A percentile compares a stretch with the other conserved stretches of the same genome.
Evolutionary conservation across 1,140 invertebrate species (phyloP).

Genomic region (Aphelinus certus): DNA sequence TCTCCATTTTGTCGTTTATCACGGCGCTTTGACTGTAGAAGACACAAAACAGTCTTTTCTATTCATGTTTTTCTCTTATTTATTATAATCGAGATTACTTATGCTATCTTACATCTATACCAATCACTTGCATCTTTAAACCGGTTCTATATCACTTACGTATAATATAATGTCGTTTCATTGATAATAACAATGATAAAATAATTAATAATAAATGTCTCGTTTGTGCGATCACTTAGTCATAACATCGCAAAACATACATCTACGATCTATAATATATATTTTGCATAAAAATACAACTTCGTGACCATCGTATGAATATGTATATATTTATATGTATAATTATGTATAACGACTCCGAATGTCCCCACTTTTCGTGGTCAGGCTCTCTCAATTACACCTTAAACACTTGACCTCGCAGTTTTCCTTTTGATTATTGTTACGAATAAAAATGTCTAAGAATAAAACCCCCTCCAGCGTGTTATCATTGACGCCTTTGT

Average conservation of each 20-base stretch:
- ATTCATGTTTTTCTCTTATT: constrained; percentile 3
- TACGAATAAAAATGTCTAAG: too few relatives aligned
- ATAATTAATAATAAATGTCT: not conserved
- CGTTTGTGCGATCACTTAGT: not conserved
- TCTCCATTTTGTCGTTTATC: not conserved
- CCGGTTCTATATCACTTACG: not conserved
- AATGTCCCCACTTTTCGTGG: not conserved
- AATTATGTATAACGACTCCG: constrained; percentile 20
- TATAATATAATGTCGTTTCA: constrained; percentile 2
- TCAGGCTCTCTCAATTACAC: too few relatives aligned
- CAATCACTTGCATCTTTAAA: constrained; percentile 11
- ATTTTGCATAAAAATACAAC: constrained; percentile 33
- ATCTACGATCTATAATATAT: constrained; percentile 4
- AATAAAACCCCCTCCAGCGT: too few relatives aligned
- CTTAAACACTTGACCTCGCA: too few relatives aligned
- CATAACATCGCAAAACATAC: constrained; percentile 29
- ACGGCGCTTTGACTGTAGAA: constrained; percentile 11
- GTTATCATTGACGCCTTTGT: too few relatives aligned
- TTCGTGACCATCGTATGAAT: not conserved
- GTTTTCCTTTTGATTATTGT: too few relatives aligned
- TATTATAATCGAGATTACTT: constrained; percentile 17
- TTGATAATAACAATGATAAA: constrained; percentile 6
- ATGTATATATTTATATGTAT: constrained; percentile 5
- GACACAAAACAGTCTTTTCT: constrained; percentile 35
- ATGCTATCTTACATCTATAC: constrained; percentile 24